Base-by-base conservation (phyloP, 2,888 invertebrate species). In the Melipona bicolor region DNA sequence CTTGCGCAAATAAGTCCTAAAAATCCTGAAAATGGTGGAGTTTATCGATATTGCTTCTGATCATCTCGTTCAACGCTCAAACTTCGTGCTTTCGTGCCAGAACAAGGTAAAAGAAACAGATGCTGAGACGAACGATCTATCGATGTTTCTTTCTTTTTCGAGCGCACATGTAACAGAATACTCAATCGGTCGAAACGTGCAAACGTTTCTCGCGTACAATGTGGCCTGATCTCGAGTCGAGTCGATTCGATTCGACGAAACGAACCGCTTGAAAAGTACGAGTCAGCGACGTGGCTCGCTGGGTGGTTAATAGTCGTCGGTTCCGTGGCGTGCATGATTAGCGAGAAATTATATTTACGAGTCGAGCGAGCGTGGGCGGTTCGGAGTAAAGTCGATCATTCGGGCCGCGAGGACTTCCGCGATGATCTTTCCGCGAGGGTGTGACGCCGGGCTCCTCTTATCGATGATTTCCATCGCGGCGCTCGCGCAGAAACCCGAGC, bases 321-420 rank as follows among this genome's bases (percentile, higher is more conserved):
- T 80, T 73, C 77, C 77, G 59, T 76, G 68, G 76, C 78, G 77
- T 74, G 75, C 81, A 72, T 80, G 83, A 86, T 86, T 86, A 86
- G 86, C 86, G 83, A 81, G 86, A 86, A 86, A 86, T 86, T 78
- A 86, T 86, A 83, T 86, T 86, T 83, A 86, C 83, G 86, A 83
- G 77, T 62, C 4, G 70, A 59, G 61, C 4, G 70, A 59, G 61
- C 76, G 86, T 87, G 86, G 86, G 86, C 86, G 83, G 77, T n/a
- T 15, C 56, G 68, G 62, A 77, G 81, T 83, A 81, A 86, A 87
- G 76, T 83, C 86, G 83, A 86, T 86, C 80, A 77, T 68, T 74
- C 79, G 65, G 69, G n/a, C 32, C 72, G 56, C 36, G 84, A 82
- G 68, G 84, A 88, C 86, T 85, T 86, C 86, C 88, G 87, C 84